phyloP scores from a whole-genome alignment of 2,797 vertebrate species.

The Chaunax sp. region DNA sequence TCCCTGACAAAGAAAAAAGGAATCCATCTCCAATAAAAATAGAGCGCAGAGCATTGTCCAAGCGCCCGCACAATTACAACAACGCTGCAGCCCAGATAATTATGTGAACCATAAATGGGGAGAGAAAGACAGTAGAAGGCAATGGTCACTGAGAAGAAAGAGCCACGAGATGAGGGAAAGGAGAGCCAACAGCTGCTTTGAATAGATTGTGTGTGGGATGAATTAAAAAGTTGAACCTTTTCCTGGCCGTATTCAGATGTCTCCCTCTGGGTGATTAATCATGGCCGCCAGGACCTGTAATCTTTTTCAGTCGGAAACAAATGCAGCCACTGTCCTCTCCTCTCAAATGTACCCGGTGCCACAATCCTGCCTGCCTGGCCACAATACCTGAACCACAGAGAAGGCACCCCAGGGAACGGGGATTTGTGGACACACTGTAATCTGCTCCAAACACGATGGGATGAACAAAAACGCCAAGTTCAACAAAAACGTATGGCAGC shows the following conservation, averaged over 20 bases:
- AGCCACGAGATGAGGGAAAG: conserved; percentile 76
- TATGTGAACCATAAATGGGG: conserved; percentile 72
- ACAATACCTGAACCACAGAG: conserved; percentile 80
- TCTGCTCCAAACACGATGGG: conserved; percentile 79
- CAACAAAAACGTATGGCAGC: conserved; percentile 73
- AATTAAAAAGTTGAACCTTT: conserved; percentile 90
- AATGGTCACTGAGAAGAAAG: conserved; percentile 83
- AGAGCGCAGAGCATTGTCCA: conserved; percentile 64
- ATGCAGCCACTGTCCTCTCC: conserved; percentile 88
- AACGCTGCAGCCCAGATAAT: conserved; percentile 75
- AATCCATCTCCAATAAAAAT: conserved; percentile 79
- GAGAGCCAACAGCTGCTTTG: conserved; percentile 85
- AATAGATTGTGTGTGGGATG: conserved; percentile 89
- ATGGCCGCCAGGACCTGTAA: conserved; percentile 95
- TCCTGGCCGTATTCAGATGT: conserved; percentile 91
- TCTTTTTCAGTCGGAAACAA: conserved; percentile 96
- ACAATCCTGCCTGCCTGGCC: conserved; percentile 76
- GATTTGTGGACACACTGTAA: conserved; percentile 73
- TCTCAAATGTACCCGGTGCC: conserved; percentile 72
- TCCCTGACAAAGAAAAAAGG: conserved; percentile 75
- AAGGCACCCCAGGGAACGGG: conserved; percentile 63
- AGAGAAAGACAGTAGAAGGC: conserved; percentile 77
- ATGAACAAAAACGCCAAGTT: conserved; percentile 69
- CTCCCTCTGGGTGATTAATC: conserved; percentile 96
- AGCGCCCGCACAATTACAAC: conserved; percentile 79